Evolutionary conservation across 1,140 invertebrate species (phyloP).

Genomic region (Nebria ingens): DNA sequence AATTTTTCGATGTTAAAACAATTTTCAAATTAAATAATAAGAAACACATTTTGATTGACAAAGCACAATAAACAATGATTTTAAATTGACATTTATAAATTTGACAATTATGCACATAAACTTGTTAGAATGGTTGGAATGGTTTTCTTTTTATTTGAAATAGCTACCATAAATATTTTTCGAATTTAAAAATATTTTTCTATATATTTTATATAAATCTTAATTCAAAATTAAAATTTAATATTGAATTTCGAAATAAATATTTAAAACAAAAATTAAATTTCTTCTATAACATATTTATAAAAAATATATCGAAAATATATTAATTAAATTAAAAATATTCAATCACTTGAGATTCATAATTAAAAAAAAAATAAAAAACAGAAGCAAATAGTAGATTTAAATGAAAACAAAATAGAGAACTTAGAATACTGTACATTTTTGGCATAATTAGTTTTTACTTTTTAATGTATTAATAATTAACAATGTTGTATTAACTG

Average conservation of each 20-base stretch:
- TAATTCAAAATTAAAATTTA: background rate
- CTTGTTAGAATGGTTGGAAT: background rate
- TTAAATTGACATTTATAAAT: background rate
- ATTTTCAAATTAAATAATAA: too few species aligned
- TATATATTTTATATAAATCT: background rate
- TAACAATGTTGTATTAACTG: background rate
- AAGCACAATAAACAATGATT: background rate
- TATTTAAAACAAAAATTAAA: background rate
- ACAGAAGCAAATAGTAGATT: background rate
- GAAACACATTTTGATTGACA: background rate
- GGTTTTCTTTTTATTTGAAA: background rate
- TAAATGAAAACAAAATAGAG: background rate
- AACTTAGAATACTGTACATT: background rate
- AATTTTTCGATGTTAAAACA: background rate
- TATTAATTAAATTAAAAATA: background rate
- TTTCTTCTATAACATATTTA: too few species aligned
- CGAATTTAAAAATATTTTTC: background rate
- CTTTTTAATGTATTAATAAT: background rate
- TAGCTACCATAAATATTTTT: background rate
- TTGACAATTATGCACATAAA: background rate
- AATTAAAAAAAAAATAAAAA: background rate
- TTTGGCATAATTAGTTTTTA: constrained; percentile 4
- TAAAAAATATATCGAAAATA: background rate
- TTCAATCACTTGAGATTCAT: background rate
- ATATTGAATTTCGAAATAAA: background rate